Evolutionary conservation across 2,113 vertebrate species (phyloP).

Genomic region (Cyprinodon variegatus): DNA sequence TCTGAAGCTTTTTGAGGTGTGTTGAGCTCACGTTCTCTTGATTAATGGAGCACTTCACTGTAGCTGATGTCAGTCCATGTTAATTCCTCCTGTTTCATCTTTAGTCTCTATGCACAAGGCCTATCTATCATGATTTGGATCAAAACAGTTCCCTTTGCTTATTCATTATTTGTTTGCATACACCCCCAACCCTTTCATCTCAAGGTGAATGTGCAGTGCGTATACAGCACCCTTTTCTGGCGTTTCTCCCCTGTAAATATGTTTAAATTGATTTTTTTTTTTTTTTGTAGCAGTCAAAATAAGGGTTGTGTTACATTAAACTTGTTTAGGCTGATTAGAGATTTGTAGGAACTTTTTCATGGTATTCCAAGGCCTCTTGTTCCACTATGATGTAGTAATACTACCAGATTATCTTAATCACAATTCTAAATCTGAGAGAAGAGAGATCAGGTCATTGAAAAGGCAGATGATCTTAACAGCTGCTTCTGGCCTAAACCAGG

Average conservation of each 20-base stretch:
- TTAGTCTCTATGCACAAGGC: conserved; percentile 19
- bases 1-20: conserved; percentile 91
- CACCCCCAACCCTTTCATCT: not conserved
- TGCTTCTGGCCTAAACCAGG: too few species aligned
- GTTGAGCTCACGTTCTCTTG: conserved; percentile 18
- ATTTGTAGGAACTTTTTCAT: too few species aligned
- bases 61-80: conserved; percentile 32
- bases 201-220: not conserved
- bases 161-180: not conserved
- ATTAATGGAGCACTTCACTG: conserved; percentile 31
- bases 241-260: not conserved
- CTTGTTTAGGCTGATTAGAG: too few species aligned
- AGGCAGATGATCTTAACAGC: too few species aligned
- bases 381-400: too few species aligned
- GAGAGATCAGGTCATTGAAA: too few species aligned
- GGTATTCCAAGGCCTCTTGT: too few species aligned
- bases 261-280: too few species aligned
- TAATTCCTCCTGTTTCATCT: conserved; percentile 34
- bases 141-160: conserved; percentile 14
- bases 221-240: not conserved
- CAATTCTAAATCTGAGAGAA: too few species aligned
- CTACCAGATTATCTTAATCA: too few species aligned
- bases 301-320: too few species aligned
- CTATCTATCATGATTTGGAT: conserved; percentile 29
- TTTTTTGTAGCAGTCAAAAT: too few species aligned